Percentiles rank a stretch among this genome's conserved stretches.
These are phyloP conservation scores for Lycocorax pyrrhopterus DNA, from an alignment of 2,113 vertebrate genomes.

Conservation along the genomic window DNA sequence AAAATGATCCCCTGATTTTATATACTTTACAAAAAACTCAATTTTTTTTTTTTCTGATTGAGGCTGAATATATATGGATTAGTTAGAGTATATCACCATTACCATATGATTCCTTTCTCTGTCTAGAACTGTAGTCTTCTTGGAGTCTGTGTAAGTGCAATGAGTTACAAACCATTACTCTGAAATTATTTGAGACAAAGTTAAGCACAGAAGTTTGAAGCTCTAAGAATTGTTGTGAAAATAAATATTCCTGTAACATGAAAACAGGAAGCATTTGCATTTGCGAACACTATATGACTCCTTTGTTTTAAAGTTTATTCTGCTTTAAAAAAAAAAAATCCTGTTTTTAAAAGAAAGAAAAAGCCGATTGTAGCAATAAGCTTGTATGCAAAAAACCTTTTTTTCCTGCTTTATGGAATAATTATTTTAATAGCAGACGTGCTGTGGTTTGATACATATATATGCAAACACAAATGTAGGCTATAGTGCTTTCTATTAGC, in stretches of 20 bases:
- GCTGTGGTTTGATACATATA: background rate
- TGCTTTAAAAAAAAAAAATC: background rate
- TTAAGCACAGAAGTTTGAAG: background rate
- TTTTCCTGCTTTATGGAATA: background rate
- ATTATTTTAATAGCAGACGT: background rate
- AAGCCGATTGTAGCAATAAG: background rate
- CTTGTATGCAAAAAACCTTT: background rate
- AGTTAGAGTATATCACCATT: background rate
- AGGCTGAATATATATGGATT: background rate
- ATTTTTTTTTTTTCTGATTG: background rate
- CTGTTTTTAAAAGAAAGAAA: background rate
- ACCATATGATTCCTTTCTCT: background rate
- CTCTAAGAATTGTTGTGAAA: background rate
- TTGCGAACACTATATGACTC: background rate
- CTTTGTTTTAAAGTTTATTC: background rate
- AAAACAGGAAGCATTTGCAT: background rate
- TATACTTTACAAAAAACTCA: background rate
- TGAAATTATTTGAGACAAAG: background rate
- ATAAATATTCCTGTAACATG: background rate
- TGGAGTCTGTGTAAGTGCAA: background rate
- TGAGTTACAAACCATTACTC: background rate
- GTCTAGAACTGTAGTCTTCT: background rate
- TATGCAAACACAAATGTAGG: background rate
- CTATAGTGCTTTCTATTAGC: background rate
- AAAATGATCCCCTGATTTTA: background rate